Percentiles rank a stretch among this genome's conserved stretches.
Evolutionary conservation across 2,797 vertebrate genomes (phyloP).

Genomic region (Acanthornis magna): DNA sequence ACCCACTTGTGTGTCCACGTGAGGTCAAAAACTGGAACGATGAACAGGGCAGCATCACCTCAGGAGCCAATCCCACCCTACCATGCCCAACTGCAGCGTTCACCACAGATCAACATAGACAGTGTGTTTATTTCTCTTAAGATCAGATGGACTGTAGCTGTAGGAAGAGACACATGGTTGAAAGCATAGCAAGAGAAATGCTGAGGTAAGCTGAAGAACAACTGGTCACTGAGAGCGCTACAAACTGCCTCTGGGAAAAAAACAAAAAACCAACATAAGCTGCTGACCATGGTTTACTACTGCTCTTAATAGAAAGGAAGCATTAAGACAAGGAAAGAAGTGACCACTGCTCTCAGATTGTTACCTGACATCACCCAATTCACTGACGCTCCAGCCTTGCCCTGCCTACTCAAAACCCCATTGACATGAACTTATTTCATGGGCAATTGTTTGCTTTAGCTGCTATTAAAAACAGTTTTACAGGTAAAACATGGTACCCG

Average conservation of each 20-base stretch:
- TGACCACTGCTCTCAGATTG: no score
- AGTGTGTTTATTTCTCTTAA: background rate
- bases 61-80: background rate
- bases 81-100: background rate
- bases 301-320: background rate
- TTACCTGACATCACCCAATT: background rate
- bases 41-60: background rate
- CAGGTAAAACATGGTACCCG: background rate
- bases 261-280: background rate
- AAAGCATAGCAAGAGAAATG: accelerated
- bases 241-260: background rate
- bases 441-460: background rate
- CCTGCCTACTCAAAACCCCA: background rate
- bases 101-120: background rate
- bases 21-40: background rate
- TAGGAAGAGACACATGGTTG: accelerated
- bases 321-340: background rate
- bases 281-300: background rate
- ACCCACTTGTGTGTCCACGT: accelerated
- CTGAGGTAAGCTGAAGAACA: background rate
- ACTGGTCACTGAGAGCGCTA: background rate
- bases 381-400: background rate
- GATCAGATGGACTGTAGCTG: background rate
- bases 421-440: accelerated
- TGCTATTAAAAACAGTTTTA: background rate